A percentile compares a stretch with the other conserved stretches of the same genome.
phyloP scores from a whole-genome alignment of 2,888 invertebrate species.

The Apamea sordens region DNA sequence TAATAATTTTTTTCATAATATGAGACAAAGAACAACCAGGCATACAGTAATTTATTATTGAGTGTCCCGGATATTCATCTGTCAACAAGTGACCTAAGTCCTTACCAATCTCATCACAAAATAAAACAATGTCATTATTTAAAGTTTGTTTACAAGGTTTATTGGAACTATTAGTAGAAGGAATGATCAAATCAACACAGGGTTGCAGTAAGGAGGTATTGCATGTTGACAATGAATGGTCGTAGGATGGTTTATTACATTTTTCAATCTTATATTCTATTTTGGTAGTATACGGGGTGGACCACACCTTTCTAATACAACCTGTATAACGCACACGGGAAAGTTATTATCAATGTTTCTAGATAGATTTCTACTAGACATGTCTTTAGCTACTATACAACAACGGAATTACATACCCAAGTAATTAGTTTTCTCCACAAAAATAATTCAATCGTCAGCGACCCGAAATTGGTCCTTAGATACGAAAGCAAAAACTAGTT shows the following conservation, averaged over 20 bases:
- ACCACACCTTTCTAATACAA: background rate
- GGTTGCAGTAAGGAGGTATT: too few species aligned
- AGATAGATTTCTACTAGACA: background rate
- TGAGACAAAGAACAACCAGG: too few species aligned
- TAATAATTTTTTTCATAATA: too few species aligned
- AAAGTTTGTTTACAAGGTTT: too few species aligned
- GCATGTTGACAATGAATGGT: too few species aligned
- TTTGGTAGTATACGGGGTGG: background rate
- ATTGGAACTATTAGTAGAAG: too few species aligned
- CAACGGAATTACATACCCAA: background rate
- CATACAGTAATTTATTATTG: too few species aligned
- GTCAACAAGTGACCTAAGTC: too few species aligned
- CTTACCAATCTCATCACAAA: too few species aligned
- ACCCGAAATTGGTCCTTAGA: conserved; percentile 8
- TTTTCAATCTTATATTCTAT: background rate
- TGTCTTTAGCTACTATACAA: background rate
- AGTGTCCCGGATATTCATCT: too few species aligned
- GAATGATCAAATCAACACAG: too few species aligned
- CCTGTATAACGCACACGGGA: background rate
- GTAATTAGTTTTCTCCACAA: background rate
- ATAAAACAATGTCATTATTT: too few species aligned
- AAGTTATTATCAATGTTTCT: background rate
- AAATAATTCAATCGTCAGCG: background rate
- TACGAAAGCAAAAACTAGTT: background rate
- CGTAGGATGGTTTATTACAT: background rate